Conservation (phyloP, 2,113 vertebrate genomes). For the Chloropsis hardwickii region DNA sequence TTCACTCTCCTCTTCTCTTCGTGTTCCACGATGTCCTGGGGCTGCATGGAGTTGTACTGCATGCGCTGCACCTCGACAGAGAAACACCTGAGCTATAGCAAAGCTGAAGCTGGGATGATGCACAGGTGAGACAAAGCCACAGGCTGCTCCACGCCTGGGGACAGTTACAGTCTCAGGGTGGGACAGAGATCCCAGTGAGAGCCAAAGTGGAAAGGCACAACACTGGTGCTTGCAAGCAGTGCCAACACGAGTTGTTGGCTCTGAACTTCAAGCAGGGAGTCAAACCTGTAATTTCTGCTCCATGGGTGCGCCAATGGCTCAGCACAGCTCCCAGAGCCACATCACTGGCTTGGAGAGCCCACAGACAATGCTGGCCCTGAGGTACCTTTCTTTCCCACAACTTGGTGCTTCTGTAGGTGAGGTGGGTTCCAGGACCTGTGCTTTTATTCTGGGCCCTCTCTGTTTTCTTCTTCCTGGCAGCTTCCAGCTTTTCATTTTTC, state of each 20-base stretch:
- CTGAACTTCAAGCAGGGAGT: neutral
- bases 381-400: constrained; percentile 55
- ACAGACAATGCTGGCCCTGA: neutral
- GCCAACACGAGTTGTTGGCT: neutral
- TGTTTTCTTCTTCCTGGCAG: constrained; percentile 38
- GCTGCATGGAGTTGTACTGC: constrained; percentile 59
- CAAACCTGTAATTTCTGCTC: neutral
- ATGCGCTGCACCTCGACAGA: neutral
- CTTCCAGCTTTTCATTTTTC: constrained; percentile 66
- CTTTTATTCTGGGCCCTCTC: neutral
- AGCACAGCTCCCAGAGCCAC: neutral
- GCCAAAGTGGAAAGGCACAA: neutral
- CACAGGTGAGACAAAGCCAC: neutral
- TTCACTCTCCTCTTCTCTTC: constrained; percentile 71
- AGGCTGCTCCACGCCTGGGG: neutral
- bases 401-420: neutral
- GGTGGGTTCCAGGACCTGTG: neutral
- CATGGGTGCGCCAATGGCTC: rapidly evolving
- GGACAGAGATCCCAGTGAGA: neutral
- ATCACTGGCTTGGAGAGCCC: neutral
- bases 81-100: neutral
- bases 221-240: neutral
- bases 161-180: neutral
- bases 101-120: neutral
- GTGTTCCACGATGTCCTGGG: constrained; percentile 69